phyloP scores from a whole-genome alignment of 2,113 vertebrate species.

The Condylura cristata region DNA sequence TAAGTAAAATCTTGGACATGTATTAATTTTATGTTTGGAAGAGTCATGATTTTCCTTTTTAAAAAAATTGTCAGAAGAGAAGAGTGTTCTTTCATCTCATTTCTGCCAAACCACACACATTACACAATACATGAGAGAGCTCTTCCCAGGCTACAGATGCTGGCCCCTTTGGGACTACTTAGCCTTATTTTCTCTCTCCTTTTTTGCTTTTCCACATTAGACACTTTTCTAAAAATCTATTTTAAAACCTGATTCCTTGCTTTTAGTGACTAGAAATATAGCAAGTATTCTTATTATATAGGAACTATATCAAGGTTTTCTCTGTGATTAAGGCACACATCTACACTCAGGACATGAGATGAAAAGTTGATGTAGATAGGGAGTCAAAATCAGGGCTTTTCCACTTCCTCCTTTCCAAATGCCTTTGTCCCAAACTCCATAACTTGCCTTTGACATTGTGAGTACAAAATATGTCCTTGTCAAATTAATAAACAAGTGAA shows the following conservation, averaged over 20 bases:
- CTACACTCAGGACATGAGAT: not conserved
- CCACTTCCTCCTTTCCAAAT: not conserved
- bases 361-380: not conserved
- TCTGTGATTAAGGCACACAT: not conserved
- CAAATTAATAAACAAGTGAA: not conserved
- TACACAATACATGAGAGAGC: not conserved
- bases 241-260: not conserved
- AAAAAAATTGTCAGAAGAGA: not conserved
- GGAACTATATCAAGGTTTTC: not conserved
- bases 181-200: not conserved
- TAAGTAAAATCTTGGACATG: slow-evolving; percentile 28
- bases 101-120: not conserved
- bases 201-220: not conserved
- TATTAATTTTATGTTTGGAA: not conserved
- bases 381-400: not conserved
- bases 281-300: not conserved
- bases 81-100: not conserved
- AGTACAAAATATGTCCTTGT: not conserved
- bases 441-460: not conserved
- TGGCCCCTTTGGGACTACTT: not conserved
- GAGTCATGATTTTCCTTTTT: slow-evolving; percentile 25
- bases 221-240: not conserved
- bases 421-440: not conserved
- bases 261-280: slow-evolving; percentile 40
- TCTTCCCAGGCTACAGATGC: not conserved